A percentile compares a stretch with the other conserved stretches of the same genome.
Evolutionary conservation across 2,113 vertebrate genomes (phyloP).

Genomic region (Empidonax alnorum): DNA sequence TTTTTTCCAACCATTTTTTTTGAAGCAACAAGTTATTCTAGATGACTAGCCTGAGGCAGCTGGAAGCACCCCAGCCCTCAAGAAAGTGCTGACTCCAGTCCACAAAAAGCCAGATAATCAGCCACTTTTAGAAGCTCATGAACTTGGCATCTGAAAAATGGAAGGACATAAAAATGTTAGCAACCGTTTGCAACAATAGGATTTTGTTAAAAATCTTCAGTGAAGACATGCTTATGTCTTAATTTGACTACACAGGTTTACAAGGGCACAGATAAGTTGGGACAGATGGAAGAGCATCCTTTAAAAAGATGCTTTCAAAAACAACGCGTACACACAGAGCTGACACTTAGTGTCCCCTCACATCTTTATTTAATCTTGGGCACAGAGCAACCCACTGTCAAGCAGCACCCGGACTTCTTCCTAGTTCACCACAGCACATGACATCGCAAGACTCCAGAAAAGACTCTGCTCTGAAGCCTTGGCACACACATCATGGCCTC

Average conservation of each 20-base stretch:
- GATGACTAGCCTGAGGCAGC: slow-evolving; percentile 9
- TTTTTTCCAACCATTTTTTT: neutral
- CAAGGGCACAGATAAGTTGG: neutral
- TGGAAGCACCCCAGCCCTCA: slow-evolving; percentile 40
- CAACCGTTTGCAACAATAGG: neutral
- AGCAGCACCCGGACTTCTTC: neutral
- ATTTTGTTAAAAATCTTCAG: neutral
- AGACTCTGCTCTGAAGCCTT: neutral
- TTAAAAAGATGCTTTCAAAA: slow-evolving; percentile 3
- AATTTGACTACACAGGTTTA: slow-evolving; percentile 8
- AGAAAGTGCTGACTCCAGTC: slow-evolving; percentile 26
- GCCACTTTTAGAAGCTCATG: slow-evolving; percentile 4
- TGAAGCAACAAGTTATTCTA: neutral
- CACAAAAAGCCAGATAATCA: slow-evolving; percentile 27
- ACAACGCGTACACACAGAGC: neutral
- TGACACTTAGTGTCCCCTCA: neutral
- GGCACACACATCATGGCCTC: neutral
- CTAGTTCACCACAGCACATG: neutral
- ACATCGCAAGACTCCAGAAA: neutral
- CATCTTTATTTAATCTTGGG: accelerated
- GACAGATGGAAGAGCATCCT: neutral
- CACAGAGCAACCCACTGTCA: neutral
- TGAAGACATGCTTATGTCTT: neutral
- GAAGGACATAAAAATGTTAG: slow-evolving; percentile 10
- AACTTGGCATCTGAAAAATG: slow-evolving; percentile 4